A percentile compares a stretch with the other conserved stretches of the same genome.
phyloP scores from a whole-genome alignment of 2,113 vertebrate species.

The Xyliphius kryptos region DNA sequence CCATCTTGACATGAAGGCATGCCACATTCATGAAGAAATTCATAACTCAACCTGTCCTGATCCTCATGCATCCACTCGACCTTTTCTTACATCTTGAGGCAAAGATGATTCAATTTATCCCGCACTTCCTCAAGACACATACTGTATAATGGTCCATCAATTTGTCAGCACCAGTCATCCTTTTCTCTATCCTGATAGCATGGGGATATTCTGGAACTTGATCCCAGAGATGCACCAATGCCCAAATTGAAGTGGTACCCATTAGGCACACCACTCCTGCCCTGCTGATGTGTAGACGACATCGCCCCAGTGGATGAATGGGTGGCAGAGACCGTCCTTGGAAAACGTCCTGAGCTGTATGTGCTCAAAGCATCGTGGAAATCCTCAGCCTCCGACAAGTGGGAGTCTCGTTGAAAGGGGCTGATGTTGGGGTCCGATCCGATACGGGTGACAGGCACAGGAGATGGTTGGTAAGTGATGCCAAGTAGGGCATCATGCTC shows the following conservation, averaged over 20 bases:
- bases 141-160: background rate
- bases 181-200: slow-evolving; percentile 80
- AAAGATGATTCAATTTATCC: slow-evolving; percentile 76
- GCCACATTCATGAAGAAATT: too few species aligned
- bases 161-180: slow-evolving; percentile 96
- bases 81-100: too few species aligned
- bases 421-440: slow-evolving; percentile 82
- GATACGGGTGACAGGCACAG: slow-evolving; percentile 69
- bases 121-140: slow-evolving; percentile 15
- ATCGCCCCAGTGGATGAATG: slow-evolving; percentile 59
- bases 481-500: slow-evolving; percentile 79
- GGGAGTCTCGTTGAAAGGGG: slow-evolving; percentile 55
- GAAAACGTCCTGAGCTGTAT: slow-evolving; percentile 71
- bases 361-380: slow-evolving; percentile 86
- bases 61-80: too few species aligned
- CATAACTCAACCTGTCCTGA: too few species aligned
- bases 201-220: slow-evolving; percentile 63
- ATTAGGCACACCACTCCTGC: slow-evolving; percentile 76
- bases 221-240: slow-evolving; percentile 63
- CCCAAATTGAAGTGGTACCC: slow-evolving; percentile 90
- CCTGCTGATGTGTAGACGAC: slow-evolving; percentile 49
- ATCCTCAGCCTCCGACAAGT: slow-evolving; percentile 73
- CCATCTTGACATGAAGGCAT: slow-evolving; percentile 3
- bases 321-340: slow-evolving; percentile 65
- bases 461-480: slow-evolving; percentile 49